Conservation (phyloP, 2,888 invertebrate genomes). For the Hemithea aestivaria region DNA sequence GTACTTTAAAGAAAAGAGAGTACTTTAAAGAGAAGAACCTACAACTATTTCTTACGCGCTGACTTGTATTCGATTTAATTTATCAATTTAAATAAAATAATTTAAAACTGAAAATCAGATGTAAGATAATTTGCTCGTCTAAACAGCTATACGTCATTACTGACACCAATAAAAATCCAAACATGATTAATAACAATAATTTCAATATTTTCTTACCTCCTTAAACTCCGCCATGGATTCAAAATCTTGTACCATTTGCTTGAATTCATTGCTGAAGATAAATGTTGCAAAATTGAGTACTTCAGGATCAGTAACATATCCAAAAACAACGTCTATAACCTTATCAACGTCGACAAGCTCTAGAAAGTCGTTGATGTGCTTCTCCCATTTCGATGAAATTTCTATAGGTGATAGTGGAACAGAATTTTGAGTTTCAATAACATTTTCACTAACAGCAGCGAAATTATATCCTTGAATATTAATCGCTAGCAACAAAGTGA, state of each 20-base stretch:
- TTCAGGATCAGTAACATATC: conserved; percentile 38
- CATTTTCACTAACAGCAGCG: conserved; percentile 9
- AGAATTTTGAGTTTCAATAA: conserved; percentile 3
- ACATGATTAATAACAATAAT: no score
- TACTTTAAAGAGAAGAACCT: no score
- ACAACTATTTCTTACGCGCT: no score
- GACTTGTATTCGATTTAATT: no score
- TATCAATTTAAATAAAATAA: no score
- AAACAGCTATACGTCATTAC: no score
- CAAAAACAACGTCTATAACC: conserved; percentile 30
- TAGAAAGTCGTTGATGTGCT: conserved; percentile 36
- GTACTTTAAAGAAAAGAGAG: no score
- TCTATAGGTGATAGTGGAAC: neutral
- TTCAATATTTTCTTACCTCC: no score
- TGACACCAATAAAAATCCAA: no score
- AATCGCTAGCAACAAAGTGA: conserved; percentile 17
- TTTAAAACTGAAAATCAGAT: no score
- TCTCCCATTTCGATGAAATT: conserved; percentile 28
- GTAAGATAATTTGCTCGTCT: no score
- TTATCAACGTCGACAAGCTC: conserved; percentile 36
- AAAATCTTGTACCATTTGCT: conserved; percentile 34
- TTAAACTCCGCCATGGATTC: conserved; percentile 41
- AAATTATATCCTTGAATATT: conserved; percentile 10
- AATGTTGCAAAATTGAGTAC: conserved; percentile 37
- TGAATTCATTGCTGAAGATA: conserved; percentile 34